Conservation (phyloP, 1,140 invertebrate species). For the Condylostylus longicornis region DNA sequence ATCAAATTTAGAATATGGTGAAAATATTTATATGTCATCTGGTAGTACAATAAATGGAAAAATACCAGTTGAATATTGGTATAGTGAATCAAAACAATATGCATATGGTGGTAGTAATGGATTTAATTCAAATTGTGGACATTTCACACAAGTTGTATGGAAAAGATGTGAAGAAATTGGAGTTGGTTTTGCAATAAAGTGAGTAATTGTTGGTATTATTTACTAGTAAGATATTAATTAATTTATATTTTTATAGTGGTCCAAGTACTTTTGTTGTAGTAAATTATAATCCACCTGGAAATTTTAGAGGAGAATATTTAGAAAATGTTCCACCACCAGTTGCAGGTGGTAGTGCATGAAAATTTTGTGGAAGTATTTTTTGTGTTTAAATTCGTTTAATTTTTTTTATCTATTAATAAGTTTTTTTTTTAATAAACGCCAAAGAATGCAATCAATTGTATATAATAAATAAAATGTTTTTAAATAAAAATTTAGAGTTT, state of each 20-base stretch:
- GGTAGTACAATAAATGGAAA: constrained; percentile 37
- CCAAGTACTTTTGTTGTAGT: constrained; percentile 43
- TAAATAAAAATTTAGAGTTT: too few relatives aligned
- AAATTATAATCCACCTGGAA: constrained; percentile 63
- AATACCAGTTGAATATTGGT: constrained; percentile 45
- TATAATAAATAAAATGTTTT: too few relatives aligned
- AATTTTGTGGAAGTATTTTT: too few relatives aligned
- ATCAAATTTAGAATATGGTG: constrained; percentile 57
- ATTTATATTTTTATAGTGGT: too few relatives aligned
- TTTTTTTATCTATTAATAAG: too few relatives aligned
- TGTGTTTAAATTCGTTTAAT: too few relatives aligned
- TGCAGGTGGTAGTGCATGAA: too few relatives aligned
- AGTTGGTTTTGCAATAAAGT: constrained; percentile 48
- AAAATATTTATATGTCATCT: constrained; percentile 64
- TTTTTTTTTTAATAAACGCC: too few relatives aligned
- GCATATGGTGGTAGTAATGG: constrained; percentile 41
- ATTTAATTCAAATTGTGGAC: constrained; percentile 44
- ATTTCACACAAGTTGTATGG: constrained; percentile 63
- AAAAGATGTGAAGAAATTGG: constrained; percentile 50
- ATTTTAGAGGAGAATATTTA: constrained; percentile 48
- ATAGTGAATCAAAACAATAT: constrained; percentile 41
- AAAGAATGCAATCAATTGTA: too few relatives aligned
- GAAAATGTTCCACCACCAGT: too few relatives aligned
- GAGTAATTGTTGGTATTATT: too few relatives aligned
- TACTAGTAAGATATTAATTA: too few relatives aligned